Evolutionary conservation across 2,888 invertebrate species (phyloP).

Genomic region (Subacronicta megacephala): DNA sequence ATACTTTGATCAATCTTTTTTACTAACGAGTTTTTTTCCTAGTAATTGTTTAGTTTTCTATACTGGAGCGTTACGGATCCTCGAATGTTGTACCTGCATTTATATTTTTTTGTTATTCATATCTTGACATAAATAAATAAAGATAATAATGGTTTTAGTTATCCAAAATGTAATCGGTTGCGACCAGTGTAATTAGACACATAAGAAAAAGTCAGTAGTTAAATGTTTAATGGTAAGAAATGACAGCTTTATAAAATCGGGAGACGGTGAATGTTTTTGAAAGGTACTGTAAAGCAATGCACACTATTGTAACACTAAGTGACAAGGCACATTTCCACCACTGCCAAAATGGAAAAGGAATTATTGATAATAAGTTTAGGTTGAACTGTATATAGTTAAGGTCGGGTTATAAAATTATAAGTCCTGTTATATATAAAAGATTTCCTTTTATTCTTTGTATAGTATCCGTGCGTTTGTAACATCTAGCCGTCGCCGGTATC

Average conservation of each 20-base stretch:
- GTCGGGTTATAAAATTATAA: conserved; percentile 80
- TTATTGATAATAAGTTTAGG: conserved; percentile 70
- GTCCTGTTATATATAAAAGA: conserved; percentile 87
- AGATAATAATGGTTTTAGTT: conserved; percentile 82
- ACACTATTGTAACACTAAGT: conserved; percentile 69
- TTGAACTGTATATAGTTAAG: conserved; percentile 85
- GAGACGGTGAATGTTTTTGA: conserved; percentile 76
- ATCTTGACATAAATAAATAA: conserved; percentile 87
- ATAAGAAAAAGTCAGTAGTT: conserved; percentile 87
- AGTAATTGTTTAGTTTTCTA: conserved; percentile 87
- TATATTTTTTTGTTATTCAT: conserved; percentile 85
- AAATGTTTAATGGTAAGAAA: conserved; percentile 83
- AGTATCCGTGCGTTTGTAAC: conserved; percentile 84
- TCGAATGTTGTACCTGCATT: conserved; percentile 90
- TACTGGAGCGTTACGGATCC: conserved; percentile 88
- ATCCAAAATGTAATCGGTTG: conserved; percentile 81
- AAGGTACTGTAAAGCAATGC: conserved; percentile 70
- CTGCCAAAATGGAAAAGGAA: conserved; percentile 83
- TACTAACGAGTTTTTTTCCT: conserved; percentile 83
- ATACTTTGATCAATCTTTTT: conserved; percentile 80
- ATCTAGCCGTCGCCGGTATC: conserved; percentile 72
- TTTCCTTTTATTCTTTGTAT: conserved; percentile 83
- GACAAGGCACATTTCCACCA: conserved; percentile 90
- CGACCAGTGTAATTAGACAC: conserved; percentile 78
- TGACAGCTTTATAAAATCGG: conserved; percentile 86